These are phyloP conservation scores for Gobio occitaniae DNA, from an alignment of 2,797 vertebrate species.

Conservation along the genomic window DNA sequence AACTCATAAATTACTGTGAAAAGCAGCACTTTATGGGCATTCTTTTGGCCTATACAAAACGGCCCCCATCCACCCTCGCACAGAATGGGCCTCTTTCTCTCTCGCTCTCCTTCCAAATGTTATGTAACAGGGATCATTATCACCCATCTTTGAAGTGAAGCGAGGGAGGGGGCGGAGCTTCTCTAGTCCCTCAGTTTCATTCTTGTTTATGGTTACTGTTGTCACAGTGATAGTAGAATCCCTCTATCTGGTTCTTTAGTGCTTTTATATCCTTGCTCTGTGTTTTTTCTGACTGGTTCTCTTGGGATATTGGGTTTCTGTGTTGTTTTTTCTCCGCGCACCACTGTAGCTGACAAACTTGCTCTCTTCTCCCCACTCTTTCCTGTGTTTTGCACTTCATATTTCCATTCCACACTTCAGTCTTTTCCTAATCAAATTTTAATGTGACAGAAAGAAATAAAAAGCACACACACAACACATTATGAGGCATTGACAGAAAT, in stretches of 20 bases:
- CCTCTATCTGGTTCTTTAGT: background rate
- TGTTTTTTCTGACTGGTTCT: constrained; percentile 21
- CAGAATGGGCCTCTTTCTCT: constrained; percentile 18
- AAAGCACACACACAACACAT: background rate
- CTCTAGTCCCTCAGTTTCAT: constrained; percentile 3
- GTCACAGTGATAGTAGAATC: constrained; percentile 35
- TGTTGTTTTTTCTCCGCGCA: constrained; percentile 1
- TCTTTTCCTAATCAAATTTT: constrained; percentile 27
- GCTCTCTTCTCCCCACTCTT: background rate
- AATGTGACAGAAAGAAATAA: background rate
- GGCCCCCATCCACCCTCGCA: background rate
- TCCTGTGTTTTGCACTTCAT: constrained; percentile 34
- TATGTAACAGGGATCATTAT: constrained; percentile 49
- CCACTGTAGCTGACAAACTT: constrained; percentile 18
- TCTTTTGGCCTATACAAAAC: constrained; percentile 25
- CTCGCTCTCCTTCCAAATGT: constrained; percentile 4
- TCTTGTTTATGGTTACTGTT: constrained; percentile 48
- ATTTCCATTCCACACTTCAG: constrained; percentile 40
- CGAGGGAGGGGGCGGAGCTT: constrained; percentile 22
- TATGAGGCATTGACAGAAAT: background rate
- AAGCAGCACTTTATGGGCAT: constrained; percentile 41
- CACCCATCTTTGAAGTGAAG: constrained; percentile 45
- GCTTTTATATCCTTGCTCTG: background rate
- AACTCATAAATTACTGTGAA: constrained; percentile 41
- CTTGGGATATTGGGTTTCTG: constrained; percentile 30